Evolutionary conservation across 2,888 invertebrate genomes (phyloP), one percentile per base, ranked within the genome.

Genomic region (Polyommatus iphigenia): DNA sequence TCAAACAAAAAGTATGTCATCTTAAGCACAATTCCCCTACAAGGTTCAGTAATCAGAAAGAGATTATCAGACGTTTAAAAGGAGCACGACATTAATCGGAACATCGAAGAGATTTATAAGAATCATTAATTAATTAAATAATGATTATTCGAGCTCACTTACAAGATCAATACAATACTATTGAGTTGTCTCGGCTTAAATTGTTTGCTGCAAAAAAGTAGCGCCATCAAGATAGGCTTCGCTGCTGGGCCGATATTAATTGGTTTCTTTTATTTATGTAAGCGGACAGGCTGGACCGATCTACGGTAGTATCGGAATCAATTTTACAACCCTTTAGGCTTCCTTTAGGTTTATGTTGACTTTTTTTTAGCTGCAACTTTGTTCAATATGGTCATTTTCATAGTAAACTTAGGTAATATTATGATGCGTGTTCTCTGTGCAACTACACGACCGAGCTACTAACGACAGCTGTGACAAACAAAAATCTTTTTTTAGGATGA

Each of bases 221-320:
- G 18, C 71, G 67, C 80, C 80, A 82, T 80, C 79, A 76, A 78
- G 77, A 76, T 79, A 73, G 78, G 78, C 78, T 79, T 79, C 62
- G 77, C 77, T 79, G 79, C 78, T 77, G 76, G 78, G 76, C 75
- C 73, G 78, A 79, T 79, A 81, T 81, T 81, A 81, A 81, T 79
- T 77, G 77, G 80, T 79, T 80, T 80, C 71, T 79, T 80, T 81
- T 81, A 81, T 82, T 82, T 81, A 76, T 78, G 77, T 71, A 29
- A 32, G 67, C 67, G 67, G 67, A 73, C 76, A 59, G 76, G 50
- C 72, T 72, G 78, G 78, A 79, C 79, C 78, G 62, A 80, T 79
- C 79, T 78, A 59, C 32, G 24, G 20, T 29, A 73, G 59, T 73
- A 59, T 57, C 77, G 77, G 41, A 72, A 78, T 78, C 57, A 73